Conservation (phyloP, 2,797 vertebrate species). For the Enteromius trimaculatus region DNA sequence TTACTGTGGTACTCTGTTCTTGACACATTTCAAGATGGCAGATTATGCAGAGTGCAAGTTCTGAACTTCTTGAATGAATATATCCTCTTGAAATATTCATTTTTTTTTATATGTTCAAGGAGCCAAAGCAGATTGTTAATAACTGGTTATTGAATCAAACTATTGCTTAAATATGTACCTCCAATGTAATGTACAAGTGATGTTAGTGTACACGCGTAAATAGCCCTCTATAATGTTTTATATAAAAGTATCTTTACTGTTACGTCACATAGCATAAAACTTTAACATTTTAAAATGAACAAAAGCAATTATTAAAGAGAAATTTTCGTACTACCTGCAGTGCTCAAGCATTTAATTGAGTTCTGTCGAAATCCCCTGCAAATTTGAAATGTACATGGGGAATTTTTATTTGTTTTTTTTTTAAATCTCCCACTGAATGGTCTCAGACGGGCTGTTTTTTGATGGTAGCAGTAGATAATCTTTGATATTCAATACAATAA, state of each 20-base stretch:
- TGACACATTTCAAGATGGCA: conserved; percentile 1
- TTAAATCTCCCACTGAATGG: conserved; percentile 11
- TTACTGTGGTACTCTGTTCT: background rate
- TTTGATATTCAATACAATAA: background rate
- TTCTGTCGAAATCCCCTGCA: conserved; percentile 4
- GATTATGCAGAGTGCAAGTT: background rate
- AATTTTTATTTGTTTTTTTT: background rate
- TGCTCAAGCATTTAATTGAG: background rate
- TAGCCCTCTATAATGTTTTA: background rate
- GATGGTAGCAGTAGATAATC: background rate
- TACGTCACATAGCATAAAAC: background rate
- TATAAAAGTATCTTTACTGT: background rate
- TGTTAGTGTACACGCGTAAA: background rate
- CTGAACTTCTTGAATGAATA: background rate
- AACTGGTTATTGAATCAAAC: background rate
- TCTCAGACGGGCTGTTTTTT: background rate
- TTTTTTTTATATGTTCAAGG: background rate
- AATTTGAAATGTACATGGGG: conserved; percentile 19
- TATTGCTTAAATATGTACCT: background rate
- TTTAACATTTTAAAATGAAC: background rate
- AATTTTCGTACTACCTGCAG: background rate
- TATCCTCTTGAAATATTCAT: background rate
- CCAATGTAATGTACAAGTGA: background rate
- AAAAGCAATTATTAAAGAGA: background rate
- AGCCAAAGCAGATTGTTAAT: background rate